These are phyloP conservation scores for Chionomys nivalis DNA, from an alignment of 2,113 vertebrate species.

Conservation along the genomic window DNA sequence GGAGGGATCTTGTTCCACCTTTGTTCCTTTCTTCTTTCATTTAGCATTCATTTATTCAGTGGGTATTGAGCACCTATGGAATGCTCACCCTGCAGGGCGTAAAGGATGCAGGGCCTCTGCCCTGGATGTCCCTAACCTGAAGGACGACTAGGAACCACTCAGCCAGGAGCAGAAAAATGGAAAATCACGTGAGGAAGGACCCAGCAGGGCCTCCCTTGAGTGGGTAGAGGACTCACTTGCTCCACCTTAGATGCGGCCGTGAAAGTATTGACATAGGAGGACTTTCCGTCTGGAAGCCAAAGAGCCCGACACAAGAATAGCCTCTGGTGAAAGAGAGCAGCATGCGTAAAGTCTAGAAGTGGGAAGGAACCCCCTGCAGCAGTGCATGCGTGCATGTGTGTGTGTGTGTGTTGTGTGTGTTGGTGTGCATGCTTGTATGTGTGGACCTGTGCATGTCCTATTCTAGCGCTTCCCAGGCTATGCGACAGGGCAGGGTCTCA, in stretches of 20 bases:
- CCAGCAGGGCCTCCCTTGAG: background rate
- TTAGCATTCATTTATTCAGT: too few relatives aligned
- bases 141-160: background rate
- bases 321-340: background rate
- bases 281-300: background rate
- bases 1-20: background rate
- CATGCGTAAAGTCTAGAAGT: background rate
- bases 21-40: background rate
- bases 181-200: background rate
- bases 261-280: too few relatives aligned
- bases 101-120: background rate
- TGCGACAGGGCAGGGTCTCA: background rate
- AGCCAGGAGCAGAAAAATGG: background rate
- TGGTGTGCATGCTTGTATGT: background rate
- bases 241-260: fast-evolving
- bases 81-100: background rate
- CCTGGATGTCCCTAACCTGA: background rate
- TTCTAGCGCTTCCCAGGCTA: background rate
- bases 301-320: background rate
- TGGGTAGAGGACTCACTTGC: too few relatives aligned
- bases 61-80: background rate
- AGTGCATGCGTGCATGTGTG: background rate
- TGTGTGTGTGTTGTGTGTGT: background rate
- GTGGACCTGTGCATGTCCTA: background rate
- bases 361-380: background rate